Conservation (phyloP, 2,797 vertebrate genomes). For the Malurus splendens region DNA sequence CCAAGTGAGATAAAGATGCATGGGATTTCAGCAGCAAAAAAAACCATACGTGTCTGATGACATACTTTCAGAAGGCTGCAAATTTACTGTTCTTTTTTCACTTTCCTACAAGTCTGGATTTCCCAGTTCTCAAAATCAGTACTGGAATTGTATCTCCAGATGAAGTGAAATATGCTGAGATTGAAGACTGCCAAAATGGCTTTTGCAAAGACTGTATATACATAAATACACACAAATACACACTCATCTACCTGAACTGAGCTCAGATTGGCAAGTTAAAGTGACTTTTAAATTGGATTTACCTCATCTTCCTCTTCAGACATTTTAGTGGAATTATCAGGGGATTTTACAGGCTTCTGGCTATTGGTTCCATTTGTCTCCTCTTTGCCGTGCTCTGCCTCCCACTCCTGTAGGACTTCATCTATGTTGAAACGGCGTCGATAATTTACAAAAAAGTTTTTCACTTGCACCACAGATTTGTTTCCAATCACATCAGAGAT, state of each 20-base stretch:
- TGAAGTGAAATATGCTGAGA: neutral
- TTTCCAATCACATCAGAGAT: conserved; percentile 94
- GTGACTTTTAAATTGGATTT: conserved; percentile 22
- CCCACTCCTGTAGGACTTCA: conserved; percentile 91
- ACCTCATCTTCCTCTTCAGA: conserved; percentile 84
- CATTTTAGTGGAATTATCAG: conserved; percentile 73
- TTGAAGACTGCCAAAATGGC: neutral
- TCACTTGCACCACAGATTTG: conserved; percentile 92
- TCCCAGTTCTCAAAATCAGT: neutral
- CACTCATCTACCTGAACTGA: neutral
- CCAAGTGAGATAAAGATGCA: neutral
- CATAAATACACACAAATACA: neutral
- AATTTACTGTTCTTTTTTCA: neutral
- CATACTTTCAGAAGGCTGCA: neutral
- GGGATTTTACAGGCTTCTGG: conserved; percentile 82
- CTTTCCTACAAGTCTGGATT: neutral
- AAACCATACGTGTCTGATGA: neutral
- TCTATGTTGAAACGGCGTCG: conserved; percentile 91
- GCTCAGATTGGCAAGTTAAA: neutral
- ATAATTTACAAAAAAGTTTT: conserved; percentile 94
- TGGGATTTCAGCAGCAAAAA: neutral
- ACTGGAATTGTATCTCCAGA: neutral
- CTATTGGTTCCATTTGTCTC: conserved; percentile 73
- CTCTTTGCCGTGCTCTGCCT: conserved; percentile 87
- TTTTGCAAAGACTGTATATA: neutral